Evolutionary conservation across 2,888 invertebrate genomes (phyloP), one percentile per base, ranked within the genome.

Genomic region (Cheilosia scutellata): DNA sequence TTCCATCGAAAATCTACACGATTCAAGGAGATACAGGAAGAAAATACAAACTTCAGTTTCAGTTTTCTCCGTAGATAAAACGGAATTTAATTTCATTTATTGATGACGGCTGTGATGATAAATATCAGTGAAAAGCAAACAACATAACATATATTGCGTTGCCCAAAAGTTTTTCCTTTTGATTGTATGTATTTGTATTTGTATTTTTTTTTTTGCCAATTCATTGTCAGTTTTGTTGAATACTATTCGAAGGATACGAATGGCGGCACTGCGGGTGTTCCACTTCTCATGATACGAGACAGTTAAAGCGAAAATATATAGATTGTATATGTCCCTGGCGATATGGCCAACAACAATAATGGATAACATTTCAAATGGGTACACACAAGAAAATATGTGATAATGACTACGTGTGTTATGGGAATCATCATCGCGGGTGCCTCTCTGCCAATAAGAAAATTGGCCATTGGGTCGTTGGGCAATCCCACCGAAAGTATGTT

Each of bases 21-120:
- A 63, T 44, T n/a, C 3, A 27, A 57, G 16, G 20, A 6, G 4
- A 31, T 11, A 33, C 13, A 6, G 20, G 31, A 42, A 53, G 51
- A 47, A 62, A 63, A 74, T 62, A 4, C 11, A 57, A 13, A 49
- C 16, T 74, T 63, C 44, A 27, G 31, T 29, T 33, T 20, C 20
- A 20, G 20, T 20, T 53, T 55, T 51, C 53, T 33, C 29, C 29
- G 31, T 47, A 40, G 60, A 74, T 53, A 72, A 72, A 78, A 72
- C 31, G 60, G 68, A 83, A 83, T 78, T 78, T 83, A 78, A 83
- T 83, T 83, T 83, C 82, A 68, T 78, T 78, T 83, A 83, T 83
- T 68, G 82, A 83, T 83, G 78, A 68, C 68, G 72, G 27, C 72
- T 72, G 57, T 78, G 78, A 62, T 68, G 72, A 78, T 66, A 68